Percentiles rank a stretch among this genome's conserved stretches.
These are phyloP conservation scores for Bhutanitis thaidina DNA, from an alignment of 2,888 invertebrate genomes.

Conservation along the genomic window DNA sequence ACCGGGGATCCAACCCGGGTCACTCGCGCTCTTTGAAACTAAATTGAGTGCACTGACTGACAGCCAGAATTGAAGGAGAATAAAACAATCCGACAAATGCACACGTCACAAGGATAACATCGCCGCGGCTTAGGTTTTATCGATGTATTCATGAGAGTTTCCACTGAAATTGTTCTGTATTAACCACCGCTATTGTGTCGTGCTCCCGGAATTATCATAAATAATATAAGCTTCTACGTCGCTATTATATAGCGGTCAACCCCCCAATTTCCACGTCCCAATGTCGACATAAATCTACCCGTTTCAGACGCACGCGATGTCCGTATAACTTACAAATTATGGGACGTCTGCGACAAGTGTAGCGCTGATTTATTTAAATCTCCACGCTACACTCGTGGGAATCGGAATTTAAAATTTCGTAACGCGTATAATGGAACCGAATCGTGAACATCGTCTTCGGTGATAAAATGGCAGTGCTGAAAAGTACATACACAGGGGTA, in stretches of 20 bases:
- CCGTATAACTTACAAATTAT: constrained; percentile 58
- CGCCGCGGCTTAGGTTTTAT: too few relatives aligned
- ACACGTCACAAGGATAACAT: too few relatives aligned
- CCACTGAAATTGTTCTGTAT: background rate
- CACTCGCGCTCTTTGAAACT: too few relatives aligned
- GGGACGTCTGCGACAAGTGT: constrained; percentile 53
- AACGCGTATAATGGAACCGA: too few relatives aligned
- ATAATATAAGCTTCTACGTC: constrained; percentile 8
- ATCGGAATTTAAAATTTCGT: constrained; percentile 6
- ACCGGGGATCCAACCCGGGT: too few relatives aligned
- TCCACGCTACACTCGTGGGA: constrained; percentile 25
- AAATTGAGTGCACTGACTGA: too few relatives aligned
- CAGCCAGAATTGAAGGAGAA: too few relatives aligned
- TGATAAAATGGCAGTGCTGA: too few relatives aligned
- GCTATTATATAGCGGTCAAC: constrained; percentile 24
- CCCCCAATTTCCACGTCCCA: constrained; percentile 25
- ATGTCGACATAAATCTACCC: constrained; percentile 28
- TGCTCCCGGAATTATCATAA: background rate
- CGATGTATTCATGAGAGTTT: background rate
- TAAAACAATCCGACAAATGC: too few relatives aligned
- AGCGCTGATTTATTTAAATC: constrained; percentile 48
- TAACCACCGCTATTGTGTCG: background rate
- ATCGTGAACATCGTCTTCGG: too few relatives aligned
- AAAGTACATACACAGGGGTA: too few relatives aligned
- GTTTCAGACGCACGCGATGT: constrained; percentile 30